These are phyloP conservation scores for Neodiprion pinetum DNA, from an alignment of 1,140 invertebrate species.

Conservation along the genomic window DNA sequence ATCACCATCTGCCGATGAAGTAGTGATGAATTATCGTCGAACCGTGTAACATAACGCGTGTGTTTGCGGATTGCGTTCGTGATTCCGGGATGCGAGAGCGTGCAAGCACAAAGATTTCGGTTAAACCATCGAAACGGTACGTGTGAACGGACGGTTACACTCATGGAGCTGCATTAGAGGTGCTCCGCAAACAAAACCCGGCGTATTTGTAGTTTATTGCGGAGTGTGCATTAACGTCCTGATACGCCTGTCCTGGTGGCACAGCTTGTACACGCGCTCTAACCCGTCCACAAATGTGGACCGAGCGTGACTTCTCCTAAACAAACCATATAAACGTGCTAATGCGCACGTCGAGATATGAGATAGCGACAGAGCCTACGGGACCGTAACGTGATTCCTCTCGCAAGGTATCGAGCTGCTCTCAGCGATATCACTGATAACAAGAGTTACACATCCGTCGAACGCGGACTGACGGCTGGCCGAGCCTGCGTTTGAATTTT, in stretches of 20 bases:
- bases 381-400: no score
- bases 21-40: neutral
- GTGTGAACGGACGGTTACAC: neutral
- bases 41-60: neutral
- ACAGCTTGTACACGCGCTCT: neutral
- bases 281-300: constrained; percentile 2
- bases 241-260: neutral
- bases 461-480: no score
- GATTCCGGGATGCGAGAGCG: neutral
- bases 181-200: neutral
- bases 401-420: no score
- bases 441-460: no score
- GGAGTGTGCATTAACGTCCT: neutral
- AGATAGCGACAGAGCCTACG: neutral
- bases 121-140: neutral
- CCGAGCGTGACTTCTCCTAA: constrained; percentile 3
- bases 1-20: no score
- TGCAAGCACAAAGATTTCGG: neutral
- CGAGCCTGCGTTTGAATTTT: no score
- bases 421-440: no score
- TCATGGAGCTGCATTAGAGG: neutral
- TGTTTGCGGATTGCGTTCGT: neutral
- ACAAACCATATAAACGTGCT: neutral
- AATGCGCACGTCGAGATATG: neutral
- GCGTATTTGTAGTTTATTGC: constrained; percentile 5